These are phyloP conservation scores for Sciaenops ocellatus DNA, from an alignment of 2,797 vertebrate species.

Conservation along the genomic window DNA sequence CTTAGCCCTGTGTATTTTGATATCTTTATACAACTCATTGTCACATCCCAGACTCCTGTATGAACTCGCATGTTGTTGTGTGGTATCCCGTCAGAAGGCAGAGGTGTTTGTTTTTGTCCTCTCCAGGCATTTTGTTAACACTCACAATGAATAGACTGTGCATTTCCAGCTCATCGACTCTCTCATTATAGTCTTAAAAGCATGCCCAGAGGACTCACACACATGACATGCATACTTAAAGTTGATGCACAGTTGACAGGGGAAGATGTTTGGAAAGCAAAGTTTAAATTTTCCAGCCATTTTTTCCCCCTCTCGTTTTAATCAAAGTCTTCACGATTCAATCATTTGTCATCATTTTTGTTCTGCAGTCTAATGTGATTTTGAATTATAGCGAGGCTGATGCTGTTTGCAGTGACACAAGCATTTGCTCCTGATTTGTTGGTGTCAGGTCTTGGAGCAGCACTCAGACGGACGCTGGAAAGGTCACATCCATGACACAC, in stretches of 20 bases:
- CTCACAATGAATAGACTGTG: slow-evolving; percentile 41
- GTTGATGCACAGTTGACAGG: slow-evolving; percentile 16
- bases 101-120: slow-evolving; percentile 58
- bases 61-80: slow-evolving; percentile 53
- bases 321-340: background rate
- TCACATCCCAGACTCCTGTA: slow-evolving; percentile 43
- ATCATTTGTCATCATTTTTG: background rate
- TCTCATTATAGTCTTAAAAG: slow-evolving; percentile 55
- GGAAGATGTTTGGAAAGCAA: slow-evolving; percentile 11
- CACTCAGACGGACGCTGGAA: slow-evolving; percentile 94
- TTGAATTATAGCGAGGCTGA: background rate
- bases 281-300: background rate
- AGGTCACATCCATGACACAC: slow-evolving; percentile 91
- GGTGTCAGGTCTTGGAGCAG: slow-evolving; percentile 92
- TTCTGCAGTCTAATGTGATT: background rate
- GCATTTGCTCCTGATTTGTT: slow-evolving; percentile 34
- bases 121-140: slow-evolving; percentile 48
- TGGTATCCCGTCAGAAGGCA: slow-evolving; percentile 19
- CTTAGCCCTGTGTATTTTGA: slow-evolving; percentile 42
- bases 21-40: slow-evolving; percentile 31
- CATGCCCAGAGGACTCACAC: slow-evolving; percentile 36
- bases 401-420: background rate
- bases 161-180: slow-evolving; percentile 57
- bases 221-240: slow-evolving; percentile 23
- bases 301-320: background rate